Evolutionary conservation across 2,888 invertebrate species (phyloP), one percentile per base, ranked within the genome.

Genomic region (Himalopsyche anomala): DNA sequence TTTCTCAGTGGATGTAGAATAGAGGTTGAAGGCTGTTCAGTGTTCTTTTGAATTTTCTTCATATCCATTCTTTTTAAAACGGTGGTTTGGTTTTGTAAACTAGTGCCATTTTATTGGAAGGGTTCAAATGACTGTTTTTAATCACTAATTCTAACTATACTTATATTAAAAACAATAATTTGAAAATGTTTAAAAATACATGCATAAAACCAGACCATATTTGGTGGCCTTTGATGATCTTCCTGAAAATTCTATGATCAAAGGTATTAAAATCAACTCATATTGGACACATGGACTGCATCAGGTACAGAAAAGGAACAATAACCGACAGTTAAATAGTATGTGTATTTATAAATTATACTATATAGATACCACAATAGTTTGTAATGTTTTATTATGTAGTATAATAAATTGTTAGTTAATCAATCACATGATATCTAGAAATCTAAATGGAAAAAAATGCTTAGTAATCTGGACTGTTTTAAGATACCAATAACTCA

Each of bases 401-500:
- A 19, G 19, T 28, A 51, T 51, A 15, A 51, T 45, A 6, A 28
- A 28, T 28, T 28, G 28, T 28, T 28, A 62, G 19, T 19, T 62
- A 62, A 19, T 62, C 19, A 62, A 19, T 19, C 62, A 62, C 62
- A 62, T 62, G 28, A 4, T 5, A 62, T 62, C 19, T 62, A 62
- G 9, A 62, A 62, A 62, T 62, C 62, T 62, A 40, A 28, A 36
- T 28, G 4, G 40, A 40, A 62, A 45, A 51, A 51, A 51, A 51
- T 51, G 51, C 51, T 51, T 51, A 51, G 51, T 51, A 51, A 51
- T 15, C 51, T 51, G 51, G 15, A 51, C 15, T 15, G 12, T 51
- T 51, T 74, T 56, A 45, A 42, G 89, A 89, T 91, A 94, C 92
- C 90, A 94, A 91, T 88, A 96, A 94, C 54, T 92, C 92, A 4